Conservation (phyloP, 1,140 invertebrate species). For the Drosophila rhopaloa region DNA sequence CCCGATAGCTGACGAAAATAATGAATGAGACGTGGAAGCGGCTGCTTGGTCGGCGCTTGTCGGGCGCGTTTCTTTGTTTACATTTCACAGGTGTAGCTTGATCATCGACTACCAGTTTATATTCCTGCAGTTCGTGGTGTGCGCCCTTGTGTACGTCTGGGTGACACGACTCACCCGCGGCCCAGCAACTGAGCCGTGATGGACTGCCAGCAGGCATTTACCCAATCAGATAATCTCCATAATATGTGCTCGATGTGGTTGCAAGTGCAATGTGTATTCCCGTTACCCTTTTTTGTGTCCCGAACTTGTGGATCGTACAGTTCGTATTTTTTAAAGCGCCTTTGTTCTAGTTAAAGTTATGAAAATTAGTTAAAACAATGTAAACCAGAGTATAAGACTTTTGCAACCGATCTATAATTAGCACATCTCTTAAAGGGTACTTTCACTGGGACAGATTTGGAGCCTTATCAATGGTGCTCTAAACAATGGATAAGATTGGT, state of each 20-base stretch:
- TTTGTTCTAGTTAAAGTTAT: slow-evolving; percentile 50
- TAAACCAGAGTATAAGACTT: slow-evolving; percentile 59
- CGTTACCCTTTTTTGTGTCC: slow-evolving; percentile 2
- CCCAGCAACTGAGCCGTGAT: slow-evolving; percentile 5
- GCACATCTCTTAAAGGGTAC: slow-evolving; percentile 7
- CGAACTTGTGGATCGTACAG: slow-evolving; percentile 19
- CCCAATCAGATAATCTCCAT: slow-evolving; percentile 66
- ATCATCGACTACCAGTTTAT: slow-evolving; percentile 73
- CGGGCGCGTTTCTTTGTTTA: slow-evolving; percentile 78
- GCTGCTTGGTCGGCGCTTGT: slow-evolving; percentile 76
- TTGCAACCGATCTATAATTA: slow-evolving; percentile 43
- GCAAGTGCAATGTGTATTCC: slow-evolving; percentile 29
- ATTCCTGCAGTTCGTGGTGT: slow-evolving; percentile 75
- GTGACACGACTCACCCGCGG: slow-evolving; percentile 44
- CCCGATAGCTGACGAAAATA: slow-evolving; percentile 54
- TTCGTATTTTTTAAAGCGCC: slow-evolving; percentile 10
- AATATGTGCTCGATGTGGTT: slow-evolving; percentile 48
- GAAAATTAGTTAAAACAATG: slow-evolving; percentile 43
- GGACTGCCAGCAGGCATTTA: slow-evolving; percentile 71
- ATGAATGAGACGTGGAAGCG: slow-evolving; percentile 84
- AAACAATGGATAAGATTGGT: slow-evolving; percentile 16
- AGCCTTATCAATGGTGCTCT: slow-evolving; percentile 1
- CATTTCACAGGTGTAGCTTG: slow-evolving; percentile 70
- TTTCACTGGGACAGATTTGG: slow-evolving; percentile 15
- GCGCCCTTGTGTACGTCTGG: slow-evolving; percentile 67